Evolutionary conservation across 2,888 invertebrate genomes (phyloP), one percentile per base, ranked within the genome.

Genomic region (Lottia gigantea): DNA sequence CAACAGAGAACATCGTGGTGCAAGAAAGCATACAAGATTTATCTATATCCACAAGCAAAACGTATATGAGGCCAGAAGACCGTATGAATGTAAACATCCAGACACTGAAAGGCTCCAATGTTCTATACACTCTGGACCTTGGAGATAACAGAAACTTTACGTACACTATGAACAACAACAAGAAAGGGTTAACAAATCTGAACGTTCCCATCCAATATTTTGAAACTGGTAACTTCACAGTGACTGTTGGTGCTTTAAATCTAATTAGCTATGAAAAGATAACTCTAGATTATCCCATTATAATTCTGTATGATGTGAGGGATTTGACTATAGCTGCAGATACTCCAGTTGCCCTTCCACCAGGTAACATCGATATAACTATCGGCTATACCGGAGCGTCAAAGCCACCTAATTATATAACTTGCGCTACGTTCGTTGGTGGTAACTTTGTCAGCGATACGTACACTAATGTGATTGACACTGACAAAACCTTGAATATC

Each of bases 21-120:
- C 78, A 79, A 26, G 80, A 82, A 64, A 7, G 25, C 8, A 73
- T 81, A 19, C 46, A 64, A 14, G 77, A 74, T 19, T 66, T 81
- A 47, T 66, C 62, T 11, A 65, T 80, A 2, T 47, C 63, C 2
- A 63, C 71, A 15, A 75, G 67, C 62, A 71, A 69, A 40, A 26
- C 64, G 23, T 25, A 70, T 1, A 62, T 74, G 1, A 68, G 68
- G 23, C 76, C 78, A 3, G 71, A 71, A 26, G 73, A 78, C 11
- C 49, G 47, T 23, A 45, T 80, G 12, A 64, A 70, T 8, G 61
- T 81, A 11, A 66, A 68, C 23, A 64, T 82, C 11, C 45, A 65
- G 1, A 72, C 74, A 6, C 12, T 15, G 14, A 73, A 73, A 66
- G 82, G 82, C 2, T 78, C 80, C 23, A 76, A 78, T 61, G 14